Conservation (phyloP, 2,113 vertebrate species). For the Melanerpes formicivorus region DNA sequence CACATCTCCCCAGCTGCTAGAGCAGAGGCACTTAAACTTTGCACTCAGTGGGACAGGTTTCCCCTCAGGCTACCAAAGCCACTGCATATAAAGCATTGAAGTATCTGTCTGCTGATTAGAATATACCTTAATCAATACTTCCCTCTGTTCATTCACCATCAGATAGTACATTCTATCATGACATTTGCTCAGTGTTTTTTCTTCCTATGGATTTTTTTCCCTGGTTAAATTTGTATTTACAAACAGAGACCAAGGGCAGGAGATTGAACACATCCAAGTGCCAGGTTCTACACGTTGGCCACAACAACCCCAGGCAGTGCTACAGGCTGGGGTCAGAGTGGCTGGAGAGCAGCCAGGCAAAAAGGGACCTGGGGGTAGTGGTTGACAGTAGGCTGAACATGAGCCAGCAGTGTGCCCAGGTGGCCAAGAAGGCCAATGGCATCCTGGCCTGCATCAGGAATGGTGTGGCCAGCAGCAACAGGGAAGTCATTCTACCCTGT, state of each 20-base stretch:
- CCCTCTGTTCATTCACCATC: constrained; percentile 52
- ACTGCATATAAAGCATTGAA: constrained; percentile 52
- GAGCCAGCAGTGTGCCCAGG: no score
- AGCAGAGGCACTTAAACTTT: constrained; percentile 43
- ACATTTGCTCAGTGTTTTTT: constrained; percentile 28
- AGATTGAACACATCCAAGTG: no score
- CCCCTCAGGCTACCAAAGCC: constrained; percentile 37
- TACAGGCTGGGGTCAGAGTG: no score
- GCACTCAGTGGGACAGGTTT: constrained; percentile 21
- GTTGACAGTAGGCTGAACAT: no score
- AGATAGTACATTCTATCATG: constrained; percentile 28
- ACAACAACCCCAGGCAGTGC: no score
- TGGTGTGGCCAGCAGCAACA: no score
- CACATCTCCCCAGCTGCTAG: neutral
- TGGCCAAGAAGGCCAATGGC: no score
- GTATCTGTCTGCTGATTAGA: constrained; percentile 61
- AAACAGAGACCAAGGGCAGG: neutral
- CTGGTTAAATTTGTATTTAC: constrained; percentile 1
- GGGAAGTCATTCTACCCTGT: no score
- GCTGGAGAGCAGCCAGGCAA: no score
- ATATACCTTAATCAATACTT: constrained; percentile 72
- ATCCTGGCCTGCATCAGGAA: no score
- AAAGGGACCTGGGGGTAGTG: no score
- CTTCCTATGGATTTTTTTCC: constrained; percentile 44
- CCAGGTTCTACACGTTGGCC: no score